phyloP scores from a whole-genome alignment of 2,797 vertebrate genomes.

The Syngnathus acus region DNA sequence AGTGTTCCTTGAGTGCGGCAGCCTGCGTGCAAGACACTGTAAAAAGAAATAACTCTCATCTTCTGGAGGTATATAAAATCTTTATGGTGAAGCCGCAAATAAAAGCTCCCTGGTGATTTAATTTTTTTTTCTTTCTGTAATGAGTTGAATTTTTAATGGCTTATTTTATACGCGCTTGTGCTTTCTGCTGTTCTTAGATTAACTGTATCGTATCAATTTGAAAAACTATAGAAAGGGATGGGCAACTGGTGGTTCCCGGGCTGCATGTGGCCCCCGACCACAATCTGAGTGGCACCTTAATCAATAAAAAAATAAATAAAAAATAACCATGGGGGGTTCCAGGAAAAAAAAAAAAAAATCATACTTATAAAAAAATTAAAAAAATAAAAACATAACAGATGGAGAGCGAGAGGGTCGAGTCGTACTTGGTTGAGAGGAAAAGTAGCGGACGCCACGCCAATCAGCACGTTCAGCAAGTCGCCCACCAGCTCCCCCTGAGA shows the following conservation, averaged over 20 bases:
- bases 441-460: constrained; percentile 86
- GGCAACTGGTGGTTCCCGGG: neutral
- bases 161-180: neutral
- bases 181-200: neutral
- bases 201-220: neutral
- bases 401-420: neutral
- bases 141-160: constrained; percentile 1
- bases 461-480: constrained; percentile 87
- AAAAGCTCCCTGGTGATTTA: neutral
- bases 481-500: constrained; percentile 84
- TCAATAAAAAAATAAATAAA: too few relatives aligned
- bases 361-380: too few relatives aligned
- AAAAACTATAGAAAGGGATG: neutral
- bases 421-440: constrained; percentile 88
- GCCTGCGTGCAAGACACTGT: neutral
- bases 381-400: too few relatives aligned
- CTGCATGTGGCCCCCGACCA: too few relatives aligned
- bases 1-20: neutral
- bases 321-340: too few relatives aligned
- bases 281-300: too few relatives aligned
- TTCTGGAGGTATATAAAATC: constrained; percentile 4
- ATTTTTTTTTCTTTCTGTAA: neutral
- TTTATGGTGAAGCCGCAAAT: constrained; percentile 1
- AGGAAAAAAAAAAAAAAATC: too few relatives aligned
- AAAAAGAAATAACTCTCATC: constrained; percentile 7